These are phyloP conservation scores for Rhombomys opimus DNA, from an alignment of 2,113 vertebrate species.

Conservation along the genomic window DNA sequence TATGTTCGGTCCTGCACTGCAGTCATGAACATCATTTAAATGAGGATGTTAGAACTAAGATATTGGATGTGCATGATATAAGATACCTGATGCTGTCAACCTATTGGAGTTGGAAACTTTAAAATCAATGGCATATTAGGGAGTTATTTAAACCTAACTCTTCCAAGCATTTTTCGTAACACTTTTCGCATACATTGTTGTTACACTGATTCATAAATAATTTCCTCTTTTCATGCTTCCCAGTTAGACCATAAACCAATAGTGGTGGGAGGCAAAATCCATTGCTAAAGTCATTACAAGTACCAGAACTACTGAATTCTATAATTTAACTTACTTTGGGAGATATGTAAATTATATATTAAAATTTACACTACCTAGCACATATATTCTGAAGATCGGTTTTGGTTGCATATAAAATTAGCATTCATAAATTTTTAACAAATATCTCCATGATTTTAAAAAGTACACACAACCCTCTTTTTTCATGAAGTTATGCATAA, in stretches of 20 bases:
- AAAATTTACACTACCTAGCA: constrained; percentile 43
- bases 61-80: not conserved
- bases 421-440: constrained; percentile 62
- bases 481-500: no score
- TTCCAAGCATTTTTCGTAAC: constrained; percentile 48
- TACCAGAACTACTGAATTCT: constrained; percentile 37
- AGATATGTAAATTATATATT: constrained; percentile 59
- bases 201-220: constrained; percentile 61
- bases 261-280: constrained; percentile 50
- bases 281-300: constrained; percentile 48
- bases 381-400: not conserved
- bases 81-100: constrained; percentile 47
- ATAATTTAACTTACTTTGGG: constrained; percentile 28
- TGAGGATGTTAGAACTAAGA: not conserved
- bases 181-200: constrained; percentile 35
- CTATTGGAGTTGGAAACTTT: constrained; percentile 38
- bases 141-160: constrained; percentile 65
- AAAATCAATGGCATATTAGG: constrained; percentile 52
- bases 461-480: not conserved
- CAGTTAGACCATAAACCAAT: constrained; percentile 60
- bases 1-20: not conserved
- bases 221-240: constrained; percentile 45
- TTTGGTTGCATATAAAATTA: constrained; percentile 30
- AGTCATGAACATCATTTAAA: not conserved
- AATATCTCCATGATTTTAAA: constrained; percentile 16